These are phyloP conservation scores for Aporophyla lueneburgensis DNA, from an alignment of 2,888 invertebrate genomes.

Conservation along the genomic window DNA sequence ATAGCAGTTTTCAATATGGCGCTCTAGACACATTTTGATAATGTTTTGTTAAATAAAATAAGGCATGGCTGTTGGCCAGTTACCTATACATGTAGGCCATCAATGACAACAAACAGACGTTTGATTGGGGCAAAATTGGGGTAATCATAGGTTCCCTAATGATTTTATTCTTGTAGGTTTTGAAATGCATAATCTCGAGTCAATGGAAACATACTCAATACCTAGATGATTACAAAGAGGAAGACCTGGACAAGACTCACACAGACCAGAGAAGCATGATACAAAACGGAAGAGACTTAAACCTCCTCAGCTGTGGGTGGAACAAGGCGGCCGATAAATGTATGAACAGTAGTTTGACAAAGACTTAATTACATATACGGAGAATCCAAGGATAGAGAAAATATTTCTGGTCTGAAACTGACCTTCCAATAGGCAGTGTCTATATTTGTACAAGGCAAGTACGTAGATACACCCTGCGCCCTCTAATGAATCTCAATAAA, in stretches of 20 bases:
- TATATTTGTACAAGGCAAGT: slow-evolving; percentile 37
- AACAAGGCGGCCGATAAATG: neutral
- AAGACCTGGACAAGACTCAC: no score
- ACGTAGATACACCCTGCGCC: slow-evolving; percentile 29
- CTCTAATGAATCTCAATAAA: slow-evolving; percentile 67
- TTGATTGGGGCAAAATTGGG: neutral
- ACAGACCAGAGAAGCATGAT: no score
- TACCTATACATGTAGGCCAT: neutral
- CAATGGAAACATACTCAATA: neutral
- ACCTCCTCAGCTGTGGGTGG: neutral
- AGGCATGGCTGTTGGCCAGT: neutral
- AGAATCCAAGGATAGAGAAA: slow-evolving; percentile 9
- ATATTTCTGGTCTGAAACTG: slow-evolving; percentile 1
- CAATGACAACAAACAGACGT: neutral
- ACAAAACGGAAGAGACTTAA: no score
- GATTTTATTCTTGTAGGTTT: neutral
- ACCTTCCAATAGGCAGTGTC: slow-evolving; percentile 15
- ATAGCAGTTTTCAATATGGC: slow-evolving; percentile 6
- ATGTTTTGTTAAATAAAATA: neutral
- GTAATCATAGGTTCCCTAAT: neutral
- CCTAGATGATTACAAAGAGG: no score
- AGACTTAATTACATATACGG: neutral
- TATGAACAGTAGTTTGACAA: neutral
- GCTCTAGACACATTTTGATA: neutral
- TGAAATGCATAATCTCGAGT: neutral